phyloP scores from a whole-genome alignment of 2,888 invertebrate genomes.

The Melipona beecheii region DNA sequence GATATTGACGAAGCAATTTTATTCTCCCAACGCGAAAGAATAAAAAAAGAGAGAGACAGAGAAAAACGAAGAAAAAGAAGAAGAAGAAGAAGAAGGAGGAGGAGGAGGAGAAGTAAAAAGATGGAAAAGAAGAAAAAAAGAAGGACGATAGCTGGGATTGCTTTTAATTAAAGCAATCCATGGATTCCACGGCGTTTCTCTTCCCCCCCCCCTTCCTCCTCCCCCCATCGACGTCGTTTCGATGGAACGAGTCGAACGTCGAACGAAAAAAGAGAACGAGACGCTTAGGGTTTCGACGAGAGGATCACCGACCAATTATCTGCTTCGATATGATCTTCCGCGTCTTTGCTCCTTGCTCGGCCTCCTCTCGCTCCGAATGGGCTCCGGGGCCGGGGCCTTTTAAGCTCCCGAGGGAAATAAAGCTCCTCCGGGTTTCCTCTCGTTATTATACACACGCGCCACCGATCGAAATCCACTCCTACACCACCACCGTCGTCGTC shows the following conservation, averaged over 20 bases:
- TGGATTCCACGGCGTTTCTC: slow-evolving; percentile 60
- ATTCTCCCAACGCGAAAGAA: neutral
- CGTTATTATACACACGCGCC: slow-evolving; percentile 81
- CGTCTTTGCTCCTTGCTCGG: slow-evolving; percentile 69
- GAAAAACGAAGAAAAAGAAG: neutral
- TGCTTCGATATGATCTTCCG: slow-evolving; percentile 82
- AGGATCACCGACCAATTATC: slow-evolving; percentile 83
- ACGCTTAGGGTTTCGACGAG: slow-evolving; percentile 72
- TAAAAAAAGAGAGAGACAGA: neutral
- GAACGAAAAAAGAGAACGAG: slow-evolving; percentile 45
- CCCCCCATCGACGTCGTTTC: too few species aligned
- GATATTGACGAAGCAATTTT: slow-evolving; percentile 36
- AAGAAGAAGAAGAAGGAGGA: neutral
- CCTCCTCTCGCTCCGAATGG: slow-evolving; percentile 49
- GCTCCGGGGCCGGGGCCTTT: slow-evolving; percentile 63
- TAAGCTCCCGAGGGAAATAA: slow-evolving; percentile 83
- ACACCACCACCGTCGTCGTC: neutral
- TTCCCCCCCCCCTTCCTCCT: too few species aligned
- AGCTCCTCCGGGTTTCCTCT: slow-evolving; percentile 80
- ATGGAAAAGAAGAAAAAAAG: neutral
- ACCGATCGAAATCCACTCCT: slow-evolving; percentile 48
- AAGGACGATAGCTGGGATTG: slow-evolving; percentile 51
- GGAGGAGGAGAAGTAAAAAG: neutral
- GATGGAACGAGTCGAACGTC: slow-evolving; percentile 17
- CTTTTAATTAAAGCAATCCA: slow-evolving; percentile 79